Conservation (phyloP, 2,888 invertebrate genomes). For the Cremastobaeus sp. region DNA sequence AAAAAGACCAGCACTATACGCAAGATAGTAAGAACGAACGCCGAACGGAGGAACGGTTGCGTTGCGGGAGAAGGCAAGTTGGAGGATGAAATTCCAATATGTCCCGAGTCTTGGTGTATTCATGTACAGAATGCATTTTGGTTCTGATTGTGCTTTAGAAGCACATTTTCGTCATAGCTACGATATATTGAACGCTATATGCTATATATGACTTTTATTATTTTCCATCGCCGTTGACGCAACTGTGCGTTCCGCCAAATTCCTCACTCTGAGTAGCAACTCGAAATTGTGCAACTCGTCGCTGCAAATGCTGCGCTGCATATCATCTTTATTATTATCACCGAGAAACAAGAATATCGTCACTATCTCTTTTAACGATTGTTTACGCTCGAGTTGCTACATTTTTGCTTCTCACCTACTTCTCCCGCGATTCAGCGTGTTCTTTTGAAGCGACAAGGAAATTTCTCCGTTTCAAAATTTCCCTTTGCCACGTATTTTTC, state of each 20-base stretch:
- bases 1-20: conserved; percentile 19
- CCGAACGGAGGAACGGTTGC: no score
- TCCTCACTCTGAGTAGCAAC: neutral
- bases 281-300: conserved; percentile 12
- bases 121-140: conserved; percentile 75
- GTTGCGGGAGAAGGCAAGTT: conserved; percentile 58
- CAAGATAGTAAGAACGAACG: conserved; percentile 40
- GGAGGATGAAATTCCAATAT: conserved; percentile 75
- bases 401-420: no score
- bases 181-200: conserved; percentile 68
- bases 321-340: no score
- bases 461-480: no score
- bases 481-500: no score
- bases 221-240: conserved; percentile 27
- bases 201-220: conserved; percentile 63
- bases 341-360: no score
- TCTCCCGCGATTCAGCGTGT: no score
- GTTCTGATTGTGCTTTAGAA: conserved; percentile 76
- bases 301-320: neutral
- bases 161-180: conserved; percentile 74
- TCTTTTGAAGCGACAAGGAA: no score
- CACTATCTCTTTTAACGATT: no score
- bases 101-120: conserved; percentile 71
- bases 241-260: conserved; percentile 13
- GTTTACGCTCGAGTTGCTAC: no score